A percentile compares a stretch with the other conserved stretches of the same genome.
phyloP scores from a whole-genome alignment of 2,888 invertebrate genomes.

The Acheta domesticus region DNA sequence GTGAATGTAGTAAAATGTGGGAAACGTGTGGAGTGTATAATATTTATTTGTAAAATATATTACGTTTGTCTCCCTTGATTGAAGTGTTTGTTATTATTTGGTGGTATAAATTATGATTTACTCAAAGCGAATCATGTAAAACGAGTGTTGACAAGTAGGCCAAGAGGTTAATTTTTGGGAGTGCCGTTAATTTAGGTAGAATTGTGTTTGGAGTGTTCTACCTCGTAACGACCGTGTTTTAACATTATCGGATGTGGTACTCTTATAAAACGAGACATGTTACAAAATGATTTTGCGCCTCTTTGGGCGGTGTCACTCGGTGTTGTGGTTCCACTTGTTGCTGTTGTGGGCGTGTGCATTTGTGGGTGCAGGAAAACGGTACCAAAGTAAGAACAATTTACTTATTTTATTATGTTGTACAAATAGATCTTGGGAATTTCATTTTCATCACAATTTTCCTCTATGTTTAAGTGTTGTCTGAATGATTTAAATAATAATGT shows the following conservation, averaged over 20 bases:
- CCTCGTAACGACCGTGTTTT: neutral
- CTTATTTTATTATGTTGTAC: neutral
- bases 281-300: conserved; percentile 27
- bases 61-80: no score
- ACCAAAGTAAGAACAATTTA: conserved; percentile 60
- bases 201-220: neutral
- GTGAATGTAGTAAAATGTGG: no score
- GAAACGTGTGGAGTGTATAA: no score
- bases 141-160: conserved; percentile 27
- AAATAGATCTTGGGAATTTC: neutral
- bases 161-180: conserved; percentile 29
- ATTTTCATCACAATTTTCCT: neutral
- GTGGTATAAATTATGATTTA: no score
- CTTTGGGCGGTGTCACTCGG: conserved; percentile 45
- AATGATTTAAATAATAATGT: no score
- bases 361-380: conserved; percentile 71
- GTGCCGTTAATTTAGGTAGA: neutral
- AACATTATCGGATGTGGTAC: neutral
- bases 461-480: no score
- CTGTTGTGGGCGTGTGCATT: conserved; percentile 63
- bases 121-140: neutral
- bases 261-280: conserved; percentile 27
- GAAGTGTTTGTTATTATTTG: no score
- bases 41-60: no score
- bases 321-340: conserved; percentile 48